Base-by-base conservation (phyloP, 2,888 invertebrate species). In the Phengaris alcon region DNA sequence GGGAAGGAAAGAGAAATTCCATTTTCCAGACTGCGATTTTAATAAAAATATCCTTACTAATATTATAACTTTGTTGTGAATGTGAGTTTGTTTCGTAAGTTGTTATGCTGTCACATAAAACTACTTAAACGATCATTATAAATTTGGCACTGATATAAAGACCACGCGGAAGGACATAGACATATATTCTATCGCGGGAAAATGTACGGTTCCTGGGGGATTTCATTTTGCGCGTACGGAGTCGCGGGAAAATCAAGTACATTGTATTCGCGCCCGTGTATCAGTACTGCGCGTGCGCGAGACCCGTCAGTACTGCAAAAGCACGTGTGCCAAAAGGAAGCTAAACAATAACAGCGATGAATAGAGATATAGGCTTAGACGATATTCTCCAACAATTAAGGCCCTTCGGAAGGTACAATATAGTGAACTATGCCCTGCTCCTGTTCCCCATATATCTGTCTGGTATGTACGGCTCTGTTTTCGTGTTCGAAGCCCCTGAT, bases 391-490 rank as follows among this genome's bases (percentile, higher is more conserved):
- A 87, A 59, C 85, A 91, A 35, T 81, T 92, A n/a, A 92, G 93
- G 6, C 82, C 90, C 2, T 93, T 93, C 78, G 93, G 93, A 6
- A 90, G 81, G 77, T 93, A 88, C 78, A 92, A 93, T 68, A 80
- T 93, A 13, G 80, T 91, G 77, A 93, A 92, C 77, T 93, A 91
- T 86, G 88, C 89, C 0, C 81, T 93, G 12, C 81, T 90, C 2
- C 79, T 93, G 46, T 90, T 91, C 69, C 93, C 93, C 0, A 89
- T 92, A 57, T 91, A 84, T 83, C 86, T 93, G 82, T 90, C 93
- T 78, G 93, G 92, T 82, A 88, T 93, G 87, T 93, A 85, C 75
- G 93, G 90, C 68, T 88, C 90, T 0, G 87, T 89, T 1, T 93
- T 84, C 74, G 87, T 93, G n/a, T 93, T 93, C 76, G 93, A 93